Conservation (phyloP, 2,113 vertebrate genomes). For the Chaenogobius annularis region DNA sequence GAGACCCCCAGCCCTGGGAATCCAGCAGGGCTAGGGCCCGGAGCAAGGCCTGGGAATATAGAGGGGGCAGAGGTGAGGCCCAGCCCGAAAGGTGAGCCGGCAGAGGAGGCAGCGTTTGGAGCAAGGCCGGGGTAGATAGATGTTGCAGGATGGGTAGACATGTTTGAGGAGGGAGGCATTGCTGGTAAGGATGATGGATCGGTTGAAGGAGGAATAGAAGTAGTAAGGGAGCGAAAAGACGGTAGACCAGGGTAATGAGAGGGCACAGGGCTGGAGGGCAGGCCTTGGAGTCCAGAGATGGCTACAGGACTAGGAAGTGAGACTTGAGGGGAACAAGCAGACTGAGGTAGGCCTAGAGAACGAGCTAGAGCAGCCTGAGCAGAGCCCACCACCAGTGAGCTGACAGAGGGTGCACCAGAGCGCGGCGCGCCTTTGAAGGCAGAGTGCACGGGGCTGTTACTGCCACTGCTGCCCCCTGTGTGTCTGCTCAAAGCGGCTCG, state of each 20-base stretch:
- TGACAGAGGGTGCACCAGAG: constrained; percentile 78
- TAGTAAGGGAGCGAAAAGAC: constrained; percentile 81
- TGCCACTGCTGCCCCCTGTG: constrained; percentile 60
- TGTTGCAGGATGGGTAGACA: constrained; percentile 56
- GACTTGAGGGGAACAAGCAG: constrained; percentile 81
- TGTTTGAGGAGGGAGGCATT: constrained; percentile 53
- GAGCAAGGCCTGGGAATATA: constrained; percentile 80
- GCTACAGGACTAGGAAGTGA: constrained; percentile 77
- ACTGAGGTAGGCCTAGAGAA: constrained; percentile 78
- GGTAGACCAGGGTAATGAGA: constrained; percentile 84
- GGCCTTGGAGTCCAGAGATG: constrained; percentile 64
- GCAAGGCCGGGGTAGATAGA: constrained; percentile 82
- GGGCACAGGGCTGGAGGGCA: constrained; percentile 64
- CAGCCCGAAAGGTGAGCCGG: constrained; percentile 83
- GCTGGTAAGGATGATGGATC: constrained; percentile 66
- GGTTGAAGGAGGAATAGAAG: constrained; percentile 75
- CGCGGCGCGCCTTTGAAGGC: constrained; percentile 91
- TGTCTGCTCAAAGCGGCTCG: constrained; percentile 74
- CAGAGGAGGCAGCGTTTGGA: constrained; percentile 64
- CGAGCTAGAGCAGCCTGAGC: constrained; percentile 73
- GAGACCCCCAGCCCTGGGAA: constrained; percentile 89
- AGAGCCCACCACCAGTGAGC: constrained; percentile 78
- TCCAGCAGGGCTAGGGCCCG: constrained; percentile 80
- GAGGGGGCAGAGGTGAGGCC: constrained; percentile 85
- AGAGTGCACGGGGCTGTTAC: constrained; percentile 86